Evolutionary conservation across 2,797 vertebrate genomes (phyloP).

Genomic region (Anguilla megastoma): DNA sequence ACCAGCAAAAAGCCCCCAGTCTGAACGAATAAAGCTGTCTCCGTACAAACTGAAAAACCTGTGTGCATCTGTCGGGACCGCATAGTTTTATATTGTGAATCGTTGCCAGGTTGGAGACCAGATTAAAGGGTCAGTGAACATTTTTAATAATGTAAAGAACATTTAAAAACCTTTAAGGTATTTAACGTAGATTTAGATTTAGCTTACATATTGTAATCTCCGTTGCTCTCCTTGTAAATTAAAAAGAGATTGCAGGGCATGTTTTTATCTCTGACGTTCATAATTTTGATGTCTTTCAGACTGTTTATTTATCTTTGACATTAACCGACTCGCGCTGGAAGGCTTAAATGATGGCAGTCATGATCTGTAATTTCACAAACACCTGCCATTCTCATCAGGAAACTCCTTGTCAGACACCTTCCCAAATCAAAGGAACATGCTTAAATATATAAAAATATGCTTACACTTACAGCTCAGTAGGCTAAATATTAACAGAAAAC

Average conservation of each 20-base stretch:
- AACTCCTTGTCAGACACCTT: background rate
- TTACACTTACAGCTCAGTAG: background rate
- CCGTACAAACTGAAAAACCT: background rate
- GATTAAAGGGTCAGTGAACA: slow-evolving; percentile 17
- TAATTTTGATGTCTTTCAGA: background rate
- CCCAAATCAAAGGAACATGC: background rate
- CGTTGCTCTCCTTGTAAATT: slow-evolving; percentile 3
- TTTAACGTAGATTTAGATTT: background rate
- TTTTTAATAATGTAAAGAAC: slow-evolving; percentile 25
- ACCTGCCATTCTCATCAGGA: background rate
- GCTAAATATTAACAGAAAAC: background rate
- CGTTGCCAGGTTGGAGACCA: background rate
- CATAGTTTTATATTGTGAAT: background rate
- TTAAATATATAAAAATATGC: background rate
- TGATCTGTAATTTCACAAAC: background rate
- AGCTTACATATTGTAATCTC: slow-evolving; percentile 19
- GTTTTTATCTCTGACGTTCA: background rate
- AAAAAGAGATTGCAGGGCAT: background rate
- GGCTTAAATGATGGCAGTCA: background rate
- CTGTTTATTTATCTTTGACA: background rate
- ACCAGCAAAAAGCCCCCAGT: background rate
- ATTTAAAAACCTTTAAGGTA: background rate
- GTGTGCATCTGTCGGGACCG: background rate
- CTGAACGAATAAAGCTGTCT: background rate
- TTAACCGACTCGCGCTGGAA: background rate